phyloP scores from a whole-genome alignment of 2,113 vertebrate species.

The Oplegnathus fasciatus region DNA sequence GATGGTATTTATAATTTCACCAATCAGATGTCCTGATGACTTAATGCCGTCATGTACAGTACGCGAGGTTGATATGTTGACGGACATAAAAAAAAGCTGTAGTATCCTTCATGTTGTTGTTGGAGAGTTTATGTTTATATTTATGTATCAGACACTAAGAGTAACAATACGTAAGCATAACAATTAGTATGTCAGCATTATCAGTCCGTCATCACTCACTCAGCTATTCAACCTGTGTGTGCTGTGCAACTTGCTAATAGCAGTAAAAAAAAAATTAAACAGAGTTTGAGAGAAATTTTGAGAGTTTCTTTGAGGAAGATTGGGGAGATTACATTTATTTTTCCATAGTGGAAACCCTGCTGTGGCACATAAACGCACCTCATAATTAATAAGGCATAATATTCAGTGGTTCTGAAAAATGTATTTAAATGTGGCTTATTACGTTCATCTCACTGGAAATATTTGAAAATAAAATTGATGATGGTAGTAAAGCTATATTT shows the following conservation, averaged over 20 bases:
- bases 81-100: too few species aligned
- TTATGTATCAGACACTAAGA: too few species aligned
- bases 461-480: not conserved
- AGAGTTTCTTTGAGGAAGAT: not conserved
- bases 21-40: too few species aligned
- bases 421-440: not conserved
- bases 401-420: not conserved
- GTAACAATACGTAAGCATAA: too few species aligned
- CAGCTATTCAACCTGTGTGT: not conserved
- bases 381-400: not conserved
- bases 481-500: not conserved
- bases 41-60: too few species aligned
- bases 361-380: not conserved
- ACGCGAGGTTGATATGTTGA: too few species aligned
- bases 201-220: not conserved
- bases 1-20: too few species aligned
- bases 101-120: too few species aligned
- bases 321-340: not conserved
- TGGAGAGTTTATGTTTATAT: too few species aligned
- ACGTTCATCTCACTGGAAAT: not conserved
- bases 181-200: too few species aligned
- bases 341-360: not conserved
- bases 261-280: not conserved
- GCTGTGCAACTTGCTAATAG: not conserved
- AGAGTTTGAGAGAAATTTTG: not conserved